A percentile compares a stretch with the other conserved stretches of the same genome.
Evolutionary conservation across 2,113 vertebrate genomes (phyloP).

Genomic region (Delphinapterus leucas): DNA sequence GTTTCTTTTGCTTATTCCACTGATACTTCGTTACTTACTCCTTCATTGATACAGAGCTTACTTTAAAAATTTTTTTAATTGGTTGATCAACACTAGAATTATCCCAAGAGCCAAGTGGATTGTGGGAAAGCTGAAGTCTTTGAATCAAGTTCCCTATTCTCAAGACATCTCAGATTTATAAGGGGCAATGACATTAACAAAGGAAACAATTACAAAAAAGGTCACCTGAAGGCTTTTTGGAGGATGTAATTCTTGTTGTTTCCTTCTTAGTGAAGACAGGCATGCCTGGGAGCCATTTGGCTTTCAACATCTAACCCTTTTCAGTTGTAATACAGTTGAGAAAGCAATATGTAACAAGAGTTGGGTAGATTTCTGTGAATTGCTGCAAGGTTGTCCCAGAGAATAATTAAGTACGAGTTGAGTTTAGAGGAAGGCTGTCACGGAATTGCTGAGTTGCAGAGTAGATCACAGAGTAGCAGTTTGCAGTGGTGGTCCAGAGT

Average conservation of each 20-base stretch:
- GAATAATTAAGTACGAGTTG: not conserved
- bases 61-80: not conserved
- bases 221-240: not conserved
- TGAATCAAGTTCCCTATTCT: not conserved
- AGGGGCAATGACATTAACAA: not conserved
- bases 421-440: not conserved
- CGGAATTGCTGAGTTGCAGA: not conserved
- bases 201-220: not conserved
- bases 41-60: not conserved
- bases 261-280: not conserved
- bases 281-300: not conserved
- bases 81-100: not conserved
- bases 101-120: not conserved
- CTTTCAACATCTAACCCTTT: constrained; percentile 43
- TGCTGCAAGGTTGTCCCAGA: not conserved
- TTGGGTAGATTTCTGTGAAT: not conserved
- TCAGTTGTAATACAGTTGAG: not conserved
- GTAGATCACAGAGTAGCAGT: not conserved
- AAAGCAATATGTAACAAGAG: constrained; percentile 6
- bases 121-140: not conserved
- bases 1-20: not conserved
- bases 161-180: not conserved
- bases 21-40: not conserved
- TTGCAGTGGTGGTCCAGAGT: not conserved
- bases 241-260: not conserved